Conservation (phyloP, 2,888 invertebrate species). For the Megamerina dolium region DNA sequence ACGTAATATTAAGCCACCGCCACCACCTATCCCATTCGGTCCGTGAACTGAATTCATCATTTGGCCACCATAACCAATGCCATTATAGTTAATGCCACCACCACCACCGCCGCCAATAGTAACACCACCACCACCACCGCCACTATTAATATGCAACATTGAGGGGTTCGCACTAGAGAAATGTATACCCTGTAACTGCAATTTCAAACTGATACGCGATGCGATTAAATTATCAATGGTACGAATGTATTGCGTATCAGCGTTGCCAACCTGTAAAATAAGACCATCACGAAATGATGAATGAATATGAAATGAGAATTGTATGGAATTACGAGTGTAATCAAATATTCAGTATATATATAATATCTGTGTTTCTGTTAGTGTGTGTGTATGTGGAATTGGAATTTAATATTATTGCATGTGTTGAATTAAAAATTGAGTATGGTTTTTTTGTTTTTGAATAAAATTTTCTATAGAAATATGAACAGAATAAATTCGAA, state of each 20-base stretch:
- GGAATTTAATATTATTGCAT: too few species aligned
- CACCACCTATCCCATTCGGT: conserved; percentile 21
- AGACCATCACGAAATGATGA: neutral
- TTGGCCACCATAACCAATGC: conserved; percentile 15
- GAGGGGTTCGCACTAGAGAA: conserved; percentile 40
- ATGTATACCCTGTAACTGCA: conserved; percentile 47
- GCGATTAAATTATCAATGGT: conserved; percentile 47
- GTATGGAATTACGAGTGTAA: too few species aligned
- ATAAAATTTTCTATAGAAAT: too few species aligned
- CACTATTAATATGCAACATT: conserved; percentile 26
- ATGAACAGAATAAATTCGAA: too few species aligned
- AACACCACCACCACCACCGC: conserved; percentile 22
- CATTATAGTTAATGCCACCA: too few species aligned
- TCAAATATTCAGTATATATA: too few species aligned
- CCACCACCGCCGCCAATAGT: conserved; percentile 12
- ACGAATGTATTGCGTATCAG: conserved; percentile 44
- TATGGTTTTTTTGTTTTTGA: too few species aligned
- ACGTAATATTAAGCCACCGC: conserved; percentile 61
- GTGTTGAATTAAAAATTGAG: too few species aligned
- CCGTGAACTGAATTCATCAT: conserved; percentile 34
- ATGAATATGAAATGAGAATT: conserved; percentile 1
- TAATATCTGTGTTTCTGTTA: too few species aligned
- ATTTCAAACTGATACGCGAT: conserved; percentile 43
- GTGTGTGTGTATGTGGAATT: too few species aligned
- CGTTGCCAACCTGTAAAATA: conserved; percentile 38